These are phyloP conservation scores for Eptesicus fuscus DNA, from an alignment of 2,113 vertebrate genomes.

Conservation along the genomic window DNA sequence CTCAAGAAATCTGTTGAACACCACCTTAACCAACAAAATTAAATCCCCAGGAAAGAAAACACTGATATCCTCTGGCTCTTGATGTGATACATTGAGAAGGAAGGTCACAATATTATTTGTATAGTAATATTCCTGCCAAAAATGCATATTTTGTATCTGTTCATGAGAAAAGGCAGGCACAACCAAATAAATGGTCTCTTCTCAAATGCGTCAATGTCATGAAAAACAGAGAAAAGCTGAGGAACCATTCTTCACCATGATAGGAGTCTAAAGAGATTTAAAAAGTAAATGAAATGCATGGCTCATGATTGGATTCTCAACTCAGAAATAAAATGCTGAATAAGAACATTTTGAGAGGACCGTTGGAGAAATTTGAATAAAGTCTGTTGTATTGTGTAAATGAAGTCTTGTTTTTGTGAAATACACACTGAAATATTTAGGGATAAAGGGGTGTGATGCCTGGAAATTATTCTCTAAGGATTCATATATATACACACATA, in stretches of 20 bases:
- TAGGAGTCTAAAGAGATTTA: background rate
- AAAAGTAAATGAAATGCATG: background rate
- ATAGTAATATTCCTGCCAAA: background rate
- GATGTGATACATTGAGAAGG: background rate
- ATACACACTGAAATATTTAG: background rate
- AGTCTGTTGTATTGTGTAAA: background rate
- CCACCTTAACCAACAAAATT: background rate
- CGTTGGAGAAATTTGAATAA: background rate
- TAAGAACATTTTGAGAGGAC: background rate
- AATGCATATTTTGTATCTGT: background rate
- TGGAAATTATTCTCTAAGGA: background rate
- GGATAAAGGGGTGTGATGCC: background rate
- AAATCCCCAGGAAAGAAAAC: background rate
- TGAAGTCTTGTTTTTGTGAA: background rate
- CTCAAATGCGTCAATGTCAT: background rate
- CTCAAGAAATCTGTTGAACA: background rate
- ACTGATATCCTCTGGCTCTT: background rate
- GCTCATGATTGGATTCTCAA: background rate
- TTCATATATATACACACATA: background rate
- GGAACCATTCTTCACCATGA: background rate
- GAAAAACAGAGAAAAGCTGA: background rate
- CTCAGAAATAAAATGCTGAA: background rate
- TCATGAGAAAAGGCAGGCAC: background rate
- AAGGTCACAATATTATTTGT: background rate
- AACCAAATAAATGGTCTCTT: background rate